Evolutionary conservation across 2,113 vertebrate species (phyloP).

Genomic region (Nasalis larvatus): DNA sequence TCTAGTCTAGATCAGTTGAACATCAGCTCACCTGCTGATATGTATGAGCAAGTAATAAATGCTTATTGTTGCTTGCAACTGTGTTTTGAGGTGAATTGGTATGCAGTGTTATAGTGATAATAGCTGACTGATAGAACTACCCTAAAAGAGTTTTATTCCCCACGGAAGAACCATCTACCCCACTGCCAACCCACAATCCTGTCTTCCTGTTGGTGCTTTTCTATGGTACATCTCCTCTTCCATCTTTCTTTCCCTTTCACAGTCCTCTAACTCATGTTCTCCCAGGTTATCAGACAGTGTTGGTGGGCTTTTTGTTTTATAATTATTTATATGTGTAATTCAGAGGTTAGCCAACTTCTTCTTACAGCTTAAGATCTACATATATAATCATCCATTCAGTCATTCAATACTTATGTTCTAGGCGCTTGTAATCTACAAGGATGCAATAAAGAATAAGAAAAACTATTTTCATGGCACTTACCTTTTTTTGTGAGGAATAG

Average conservation of each 20-base stretch:
- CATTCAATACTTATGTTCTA: background rate
- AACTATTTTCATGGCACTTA: background rate
- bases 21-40: background rate
- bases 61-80: background rate
- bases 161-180: background rate
- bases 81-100: background rate
- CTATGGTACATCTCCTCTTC: background rate
- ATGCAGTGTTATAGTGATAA: background rate
- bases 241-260: background rate
- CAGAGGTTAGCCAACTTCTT: background rate
- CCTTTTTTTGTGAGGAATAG: background rate
- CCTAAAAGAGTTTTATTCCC: background rate
- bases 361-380: background rate
- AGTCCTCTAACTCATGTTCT: background rate
- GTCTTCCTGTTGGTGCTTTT: background rate
- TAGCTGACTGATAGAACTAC: background rate
- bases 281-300: background rate
- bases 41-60: background rate
- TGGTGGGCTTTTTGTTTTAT: background rate
- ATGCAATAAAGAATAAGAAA: background rate
- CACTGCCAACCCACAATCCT: background rate
- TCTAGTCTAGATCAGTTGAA: background rate
- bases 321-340: background rate
- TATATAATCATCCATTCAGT: background rate
- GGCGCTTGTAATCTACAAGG: background rate